Base-by-base conservation (phyloP, 1,140 invertebrate genomes). In the Batillaria attramentaria region DNA sequence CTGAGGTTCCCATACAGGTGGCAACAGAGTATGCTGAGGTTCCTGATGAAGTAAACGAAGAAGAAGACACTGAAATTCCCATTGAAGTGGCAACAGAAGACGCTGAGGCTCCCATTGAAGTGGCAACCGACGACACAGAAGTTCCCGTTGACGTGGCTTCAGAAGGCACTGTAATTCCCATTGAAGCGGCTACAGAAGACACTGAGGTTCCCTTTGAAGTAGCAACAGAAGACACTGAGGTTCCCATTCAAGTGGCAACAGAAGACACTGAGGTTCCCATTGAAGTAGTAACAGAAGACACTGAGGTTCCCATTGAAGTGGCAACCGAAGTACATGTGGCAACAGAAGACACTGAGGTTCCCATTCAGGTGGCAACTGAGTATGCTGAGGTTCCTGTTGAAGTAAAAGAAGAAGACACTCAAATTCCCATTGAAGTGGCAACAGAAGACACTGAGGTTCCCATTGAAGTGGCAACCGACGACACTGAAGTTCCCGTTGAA, bases 381-480 rank as follows among this genome's bases (percentile, higher is more conserved):
- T 24, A 33, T 18, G 46, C 8, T 18, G 72, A 73, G n/a, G 72
- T 57, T 20, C 16, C 16, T 6, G 33, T 20, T 33, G 24, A 28
- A 3, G n/a, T 8, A 28, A 24, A 35, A 10, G 72, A 73, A 8
- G 54, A 57, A 43, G 33, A 60, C 46, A 73, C 46, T 10, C 72
- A 43, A 35, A 35, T 73, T 43, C 54, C 50, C 16, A n/a, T 57
- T 10, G 72, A 73, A 31, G 18, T 73, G 31, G 72, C 72, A 31
- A 73, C 72, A 16, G 60, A 66, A 39, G 60, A 76, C 41, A 66
- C 66, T 57, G 57, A 68, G 10, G 74, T 65, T 28, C 39, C 65
- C 57, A 41, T 2, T 24, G 20, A 75, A 16, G 16, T 20, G 18
- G 41, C 28, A 13, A 33, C 42, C 39, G 16, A 31, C 24, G 42